Base-by-base conservation (phyloP, 2,113 vertebrate species). In the Phalacrocorax brasilianus region DNA sequence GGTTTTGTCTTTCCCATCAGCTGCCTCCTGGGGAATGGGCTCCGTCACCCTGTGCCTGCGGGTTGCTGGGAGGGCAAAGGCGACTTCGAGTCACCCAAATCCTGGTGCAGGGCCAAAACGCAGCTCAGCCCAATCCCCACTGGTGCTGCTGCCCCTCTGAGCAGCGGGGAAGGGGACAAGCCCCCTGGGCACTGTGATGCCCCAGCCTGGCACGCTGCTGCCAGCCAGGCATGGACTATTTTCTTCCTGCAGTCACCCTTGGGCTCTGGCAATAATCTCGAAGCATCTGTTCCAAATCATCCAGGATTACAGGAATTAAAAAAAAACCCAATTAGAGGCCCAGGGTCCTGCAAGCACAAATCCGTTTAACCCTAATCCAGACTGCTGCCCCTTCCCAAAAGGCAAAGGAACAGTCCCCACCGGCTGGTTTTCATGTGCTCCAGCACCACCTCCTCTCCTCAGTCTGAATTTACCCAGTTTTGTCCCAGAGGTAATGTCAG, bases 281-380 rank as follows among this genome's bases (percentile, higher is more conserved):
- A 96, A 98, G 94, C 88, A 97, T 98, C 97, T 98, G 97, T 88
- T 98, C 91, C 74, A 97, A 98, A 97, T 98, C 96, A 97, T 97
- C 97, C 96, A 97, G 97, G 98, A 98, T 98, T 98, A 98, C 73
- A 95, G 97, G 97, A 98, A 97, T 97, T 97, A 95, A 94, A 89
- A 81, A 85, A 92, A 92, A 42, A 19, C 28, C 56, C 98, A 98
- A 97, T 98, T 98, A 98, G 96, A 97, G 94, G 79, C 89, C 96
- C 88, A 89, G 94, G 96, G 97, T 98, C 96, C 94, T 93, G 62
- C 80, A 96, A 97, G 95, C 91, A 93, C 93, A 98, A 98, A 98
- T 98, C 98, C 92, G 78, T 97, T 98, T 97, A 98, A 93, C 95
- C 95, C 96, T 97, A 98, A 98, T 98, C 97, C 97, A 75, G 84